Evolutionary conservation across 2,113 vertebrate species (phyloP), one percentile per base, ranked within the genome.

Genomic region (Ursus arctos): DNA sequence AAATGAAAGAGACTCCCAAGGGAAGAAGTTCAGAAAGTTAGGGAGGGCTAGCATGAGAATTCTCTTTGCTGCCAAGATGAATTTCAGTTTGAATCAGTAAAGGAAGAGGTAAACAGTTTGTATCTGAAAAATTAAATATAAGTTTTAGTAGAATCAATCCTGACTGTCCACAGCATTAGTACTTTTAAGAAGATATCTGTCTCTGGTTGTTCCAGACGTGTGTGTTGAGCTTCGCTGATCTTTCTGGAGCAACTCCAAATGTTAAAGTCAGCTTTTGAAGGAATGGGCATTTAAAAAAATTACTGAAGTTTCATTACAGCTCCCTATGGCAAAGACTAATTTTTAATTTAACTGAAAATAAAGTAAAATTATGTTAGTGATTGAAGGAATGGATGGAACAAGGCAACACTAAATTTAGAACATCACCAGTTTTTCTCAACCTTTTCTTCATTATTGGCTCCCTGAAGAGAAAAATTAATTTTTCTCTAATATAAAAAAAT

Each of bases 261-360:
- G 3, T 94, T 94, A 57, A 94, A 97, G 53, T 65, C 82, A 92
- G 10, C 71, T 33, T 53, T 79, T 86, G 13, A 96, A n/a, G 61
- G 69, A 94, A 40, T 88, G 22, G 77, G 53, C 53, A 65, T 91
- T 96, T 49, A 14, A 53, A 67, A 85, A 69, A 76, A 80, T 81
- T 74, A 87, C 47, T 93, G 65, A 88, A 61, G 24, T 76, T 96
- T 95, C 47, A 69, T 96, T 81, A 82, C 4, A 90, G 33, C 24
- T 91, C n/a, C 55, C 57, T 86, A 57, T 93, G 77, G 76, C 82
- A 97, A 85, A 92, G 79, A 80, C 24, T 92, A 65, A 49, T 95
- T 93, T 95, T 93, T 95, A 93, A 71, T 77, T 86, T 91, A 95
- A 90, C 63, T 65, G 69, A 79, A 91, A 96, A 86, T 51, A 47